These are phyloP conservation scores for Miniopterus natalensis DNA, from an alignment of 2,113 vertebrate species.

Conservation along the genomic window DNA sequence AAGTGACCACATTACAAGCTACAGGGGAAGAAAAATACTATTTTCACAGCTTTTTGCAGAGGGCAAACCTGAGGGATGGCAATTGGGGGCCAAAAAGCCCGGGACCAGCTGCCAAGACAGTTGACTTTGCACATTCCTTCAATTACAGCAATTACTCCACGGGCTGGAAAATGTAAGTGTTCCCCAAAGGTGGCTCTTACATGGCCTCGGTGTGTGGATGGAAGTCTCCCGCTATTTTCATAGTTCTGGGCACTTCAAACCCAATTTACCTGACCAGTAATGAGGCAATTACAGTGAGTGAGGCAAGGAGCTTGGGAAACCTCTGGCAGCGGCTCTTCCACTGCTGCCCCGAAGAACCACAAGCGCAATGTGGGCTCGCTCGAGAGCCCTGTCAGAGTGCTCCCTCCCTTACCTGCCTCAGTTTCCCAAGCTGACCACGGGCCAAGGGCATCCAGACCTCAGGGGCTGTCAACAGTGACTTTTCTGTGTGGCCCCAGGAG, in stretches of 20 bases:
- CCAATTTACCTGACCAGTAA: neutral
- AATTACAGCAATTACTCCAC: neutral
- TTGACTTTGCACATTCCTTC: neutral
- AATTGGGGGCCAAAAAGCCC: neutral
- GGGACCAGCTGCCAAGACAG: neutral
- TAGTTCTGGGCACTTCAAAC: neutral
- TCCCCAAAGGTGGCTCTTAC: neutral
- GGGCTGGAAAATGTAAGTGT: neutral
- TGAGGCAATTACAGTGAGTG: neutral
- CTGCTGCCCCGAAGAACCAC: neutral
- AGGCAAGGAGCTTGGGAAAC: neutral
- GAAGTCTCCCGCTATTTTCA: neutral
- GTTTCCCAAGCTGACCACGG: constrained; percentile 20
- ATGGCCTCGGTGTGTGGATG: neutral
- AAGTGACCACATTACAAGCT: neutral
- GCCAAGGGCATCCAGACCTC: neutral
- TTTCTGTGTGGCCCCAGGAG: neutral
- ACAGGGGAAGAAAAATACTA: neutral
- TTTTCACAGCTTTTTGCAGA: constrained; percentile 25
- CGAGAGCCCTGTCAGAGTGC: neutral
- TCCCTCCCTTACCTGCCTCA: neutral
- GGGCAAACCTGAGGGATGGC: neutral
- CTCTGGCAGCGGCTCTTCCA: neutral
- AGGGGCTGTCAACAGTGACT: neutral
- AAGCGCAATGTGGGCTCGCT: rapidly evolving